These are phyloP conservation scores for Phoebastria nigripes DNA, from an alignment of 2,797 vertebrate genomes.

Conservation along the genomic window DNA sequence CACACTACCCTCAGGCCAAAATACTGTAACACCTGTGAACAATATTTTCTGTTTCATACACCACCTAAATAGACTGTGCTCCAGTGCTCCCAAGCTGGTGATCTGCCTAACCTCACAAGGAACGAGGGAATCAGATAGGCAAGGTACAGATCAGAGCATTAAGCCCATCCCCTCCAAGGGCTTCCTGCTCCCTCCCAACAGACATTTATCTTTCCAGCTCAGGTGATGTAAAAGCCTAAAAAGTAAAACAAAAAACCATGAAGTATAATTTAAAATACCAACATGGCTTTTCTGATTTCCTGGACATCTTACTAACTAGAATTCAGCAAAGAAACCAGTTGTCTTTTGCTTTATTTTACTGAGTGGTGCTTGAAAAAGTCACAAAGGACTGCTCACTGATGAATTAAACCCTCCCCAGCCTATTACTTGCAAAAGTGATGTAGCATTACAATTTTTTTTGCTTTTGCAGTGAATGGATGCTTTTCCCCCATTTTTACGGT, in stretches of 20 bases:
- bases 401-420: not conserved
- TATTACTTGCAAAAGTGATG: not conserved
- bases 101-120: not conserved
- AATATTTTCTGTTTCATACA: constrained; percentile 30
- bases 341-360: not conserved
- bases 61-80: not conserved
- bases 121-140: not conserved
- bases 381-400: not conserved
- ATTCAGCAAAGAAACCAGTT: not conserved
- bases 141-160: not conserved
- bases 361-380: not conserved
- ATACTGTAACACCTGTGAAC: constrained; percentile 37
- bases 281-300: not conserved
- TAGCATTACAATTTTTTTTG: not conserved
- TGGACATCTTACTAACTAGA: not conserved
- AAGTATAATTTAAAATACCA: not conserved
- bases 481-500: accelerated
- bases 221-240: not conserved
- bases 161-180: not conserved
- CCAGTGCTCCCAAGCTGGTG: not conserved
- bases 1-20: constrained; percentile 14
- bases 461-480: not conserved
- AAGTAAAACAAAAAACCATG: not conserved
- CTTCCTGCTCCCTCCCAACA: not conserved
- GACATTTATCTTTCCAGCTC: not conserved